These are phyloP conservation scores for Hirtodrosophila alboralis DNA, from an alignment of 2,888 invertebrate species.

Conservation along the genomic window DNA sequence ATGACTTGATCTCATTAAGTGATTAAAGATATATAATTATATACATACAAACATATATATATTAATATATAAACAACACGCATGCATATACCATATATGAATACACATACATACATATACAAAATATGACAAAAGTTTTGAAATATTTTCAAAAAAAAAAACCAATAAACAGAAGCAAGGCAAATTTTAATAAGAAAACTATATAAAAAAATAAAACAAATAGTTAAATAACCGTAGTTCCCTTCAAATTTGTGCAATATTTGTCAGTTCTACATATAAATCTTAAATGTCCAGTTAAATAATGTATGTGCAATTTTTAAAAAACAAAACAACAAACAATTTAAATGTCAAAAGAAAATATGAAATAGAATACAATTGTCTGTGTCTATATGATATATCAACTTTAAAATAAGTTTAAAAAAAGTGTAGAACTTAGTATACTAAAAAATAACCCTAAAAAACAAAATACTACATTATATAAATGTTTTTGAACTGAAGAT, in stretches of 20 bases:
- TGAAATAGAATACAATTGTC: conserved; percentile 6
- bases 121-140: no score
- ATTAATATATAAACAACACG: conserved; percentile 22
- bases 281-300: conserved; percentile 39
- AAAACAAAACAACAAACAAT: conserved; percentile 35
- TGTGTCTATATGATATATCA: conserved; percentile 13
- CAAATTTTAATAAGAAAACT: conserved; percentile 8
- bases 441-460: no score
- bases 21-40: conserved; percentile 52
- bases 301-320: conserved; percentile 37
- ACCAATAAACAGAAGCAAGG: conserved; percentile 24
- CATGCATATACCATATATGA: conserved; percentile 28
- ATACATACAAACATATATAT: conserved; percentile 24
- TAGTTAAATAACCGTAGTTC: conserved; percentile 15
- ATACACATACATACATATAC: conserved; percentile 20
- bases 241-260: conserved; percentile 25
- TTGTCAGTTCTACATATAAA: conserved; percentile 21
- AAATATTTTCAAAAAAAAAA: no score
- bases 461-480: no score
- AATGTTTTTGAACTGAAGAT: conserved; percentile 15
- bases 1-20: conserved; percentile 87
- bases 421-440: neutral
- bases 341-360: conserved; percentile 11
- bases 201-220: neutral
- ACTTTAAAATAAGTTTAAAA: neutral